Evolutionary conservation across 2,797 vertebrate genomes (phyloP), one percentile per base, ranked within the genome.

Genomic region (Hypotaenidia okinawae): DNA sequence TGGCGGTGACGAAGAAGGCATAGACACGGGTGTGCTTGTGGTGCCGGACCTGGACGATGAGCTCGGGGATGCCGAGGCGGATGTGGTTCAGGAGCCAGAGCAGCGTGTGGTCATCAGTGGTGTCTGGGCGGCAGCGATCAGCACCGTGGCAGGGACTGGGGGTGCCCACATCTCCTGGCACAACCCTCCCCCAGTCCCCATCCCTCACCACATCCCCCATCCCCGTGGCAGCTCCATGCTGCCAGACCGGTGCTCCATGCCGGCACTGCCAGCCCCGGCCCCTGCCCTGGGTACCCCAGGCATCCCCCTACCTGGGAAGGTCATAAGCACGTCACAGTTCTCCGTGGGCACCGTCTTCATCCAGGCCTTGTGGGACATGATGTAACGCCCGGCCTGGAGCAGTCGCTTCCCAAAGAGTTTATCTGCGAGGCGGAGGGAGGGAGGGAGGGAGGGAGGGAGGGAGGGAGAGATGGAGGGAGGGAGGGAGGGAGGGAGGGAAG

Each of bases 321-420:
- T 99, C 99, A 99, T 99, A 91, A 99, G 98, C 90, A 99, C 98
- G 9, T 99, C 99, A 91, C 99, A 99, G 98, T 99, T 99, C 97
- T 99, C 99, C 2, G 99, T 99, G 97, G 99, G 99, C 97, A 99
- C 99, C 1, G 99, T 99, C 97, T 99, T 99, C 99, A 99, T 99
- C 99, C 99, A 99, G 39, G 99, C 99, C 96, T 99, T 99, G 97
- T 99, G 99, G 96, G 99, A 99, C 98, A 99, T 99, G 98, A 99
- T 98, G 98, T 99, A 99, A 90, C 99, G 98, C 67, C 99, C 99
- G 3, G 99, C 99, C 97, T 99, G 99, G 87, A 99, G 98, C 93
- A 99, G 98, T 75, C 99, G 97, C 98, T 99, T 99, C 91, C 99
- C 99, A 33, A 99, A 99, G 81, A 99, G 98, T 96, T 99, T 99